Conservation (phyloP, 2,113 vertebrate genomes). For the Brevimyrus niger region DNA sequence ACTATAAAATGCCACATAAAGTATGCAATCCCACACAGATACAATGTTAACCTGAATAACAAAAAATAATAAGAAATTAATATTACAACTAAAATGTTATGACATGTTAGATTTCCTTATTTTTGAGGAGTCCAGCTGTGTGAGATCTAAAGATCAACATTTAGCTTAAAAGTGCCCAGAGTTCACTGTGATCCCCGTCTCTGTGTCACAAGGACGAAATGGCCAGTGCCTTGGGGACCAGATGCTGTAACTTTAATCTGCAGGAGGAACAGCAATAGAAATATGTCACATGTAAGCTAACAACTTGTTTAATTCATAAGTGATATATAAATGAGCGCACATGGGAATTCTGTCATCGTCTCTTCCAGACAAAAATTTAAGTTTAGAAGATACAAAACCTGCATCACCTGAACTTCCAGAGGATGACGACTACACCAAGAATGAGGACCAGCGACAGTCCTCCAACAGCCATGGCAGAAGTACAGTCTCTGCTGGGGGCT, state of each 20-base stretch:
- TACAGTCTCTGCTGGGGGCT: neutral
- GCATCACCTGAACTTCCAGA: neutral
- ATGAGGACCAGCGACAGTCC: neutral
- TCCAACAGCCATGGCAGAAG: neutral
- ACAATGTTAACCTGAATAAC: neutral
- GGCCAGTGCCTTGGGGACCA: neutral
- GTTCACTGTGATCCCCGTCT: neutral
- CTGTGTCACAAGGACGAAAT: neutral
- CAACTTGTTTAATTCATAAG: neutral
- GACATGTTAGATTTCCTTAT: neutral
- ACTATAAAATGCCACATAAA: neutral
- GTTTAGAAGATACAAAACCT: neutral
- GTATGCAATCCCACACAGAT: neutral
- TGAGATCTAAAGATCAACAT: neutral
- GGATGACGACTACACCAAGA: neutral
- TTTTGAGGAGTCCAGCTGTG: neutral
- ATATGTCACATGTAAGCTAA: neutral
- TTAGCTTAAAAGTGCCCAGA: neutral
- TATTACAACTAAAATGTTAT: neutral
- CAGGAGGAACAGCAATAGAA: neutral
- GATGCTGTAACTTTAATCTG: neutral
- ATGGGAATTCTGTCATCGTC: neutral
- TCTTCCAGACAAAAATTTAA: neutral
- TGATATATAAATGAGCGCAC: neutral
- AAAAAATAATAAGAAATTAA: neutral